Evolutionary conservation across 2,797 vertebrate species (phyloP), one percentile per base, ranked within the genome.

Genomic region (Epinephelus malabaricus): DNA sequence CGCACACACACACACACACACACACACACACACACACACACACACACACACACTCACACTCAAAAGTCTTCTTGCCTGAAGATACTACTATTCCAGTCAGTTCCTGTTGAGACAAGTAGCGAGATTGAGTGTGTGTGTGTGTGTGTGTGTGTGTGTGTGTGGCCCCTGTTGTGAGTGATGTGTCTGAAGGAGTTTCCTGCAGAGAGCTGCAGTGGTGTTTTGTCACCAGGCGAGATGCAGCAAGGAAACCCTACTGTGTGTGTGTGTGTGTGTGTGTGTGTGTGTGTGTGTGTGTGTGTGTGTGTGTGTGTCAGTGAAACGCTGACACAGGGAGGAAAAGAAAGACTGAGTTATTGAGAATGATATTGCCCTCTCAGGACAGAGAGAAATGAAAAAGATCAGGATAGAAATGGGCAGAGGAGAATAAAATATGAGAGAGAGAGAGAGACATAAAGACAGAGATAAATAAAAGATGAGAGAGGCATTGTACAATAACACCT

Each of bases 151-250:
- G 71, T 68, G 64, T 73, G 66, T 73, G 50, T 60, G 69, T 23
- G 40, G 43, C 50, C 60, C 69, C 71, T 51, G 53, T 76, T 65
- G 87, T 74, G 78, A 79, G 72, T 69, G 76, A 90, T 85, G 79
- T 89, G 70, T 85, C 81, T 86, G 84, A 77, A 85, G 61, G 67
- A 77, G 79, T 78, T 76, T 82, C 85, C 81, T 40, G 81, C 85
- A 58, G 84, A 88, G 89, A 50, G 64, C 88, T 81, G 67, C 73
- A 69, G 78, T 64, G 72, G 70, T 75, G 82, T 86, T 84, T 82
- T 85, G 73, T 85, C 78, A 61, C 71, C 30, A 51, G 71, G 8
- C 3, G 23, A 75, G 84, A 83, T 69, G 56, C 60, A 79, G 78
- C 76, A 65, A 79, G 71, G 74, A 85, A 59, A 65, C 69, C 61